A percentile compares a stretch with the other conserved stretches of the same genome.
phyloP scores from a whole-genome alignment of 2,113 vertebrate species.

The Agapornis roseicollis region DNA sequence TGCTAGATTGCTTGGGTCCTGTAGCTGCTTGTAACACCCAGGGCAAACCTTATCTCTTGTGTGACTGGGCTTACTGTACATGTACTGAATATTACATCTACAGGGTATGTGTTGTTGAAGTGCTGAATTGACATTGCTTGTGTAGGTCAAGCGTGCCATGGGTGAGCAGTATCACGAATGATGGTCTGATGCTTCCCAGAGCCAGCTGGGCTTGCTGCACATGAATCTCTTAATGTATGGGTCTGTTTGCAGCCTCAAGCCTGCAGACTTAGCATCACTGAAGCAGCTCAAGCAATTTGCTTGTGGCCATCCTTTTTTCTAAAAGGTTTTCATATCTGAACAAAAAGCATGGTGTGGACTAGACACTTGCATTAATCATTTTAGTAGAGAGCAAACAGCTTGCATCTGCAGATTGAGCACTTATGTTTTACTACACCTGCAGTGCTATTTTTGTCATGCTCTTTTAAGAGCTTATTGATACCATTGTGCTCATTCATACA shows the following conservation, averaged over 20 bases:
- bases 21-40: not conserved
- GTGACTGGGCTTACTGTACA: not conserved
- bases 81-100: not conserved
- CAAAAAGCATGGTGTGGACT: not conserved
- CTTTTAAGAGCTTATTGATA: not conserved
- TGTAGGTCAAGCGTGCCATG: rapidly evolving
- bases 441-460: not conserved
- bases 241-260: not conserved
- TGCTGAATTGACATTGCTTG: not conserved
- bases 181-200: not conserved
- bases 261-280: not conserved
- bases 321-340: not conserved
- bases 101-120: not conserved
- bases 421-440: not conserved
- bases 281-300: not conserved
- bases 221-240: rapidly evolving
- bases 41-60: not conserved
- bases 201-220: not conserved
- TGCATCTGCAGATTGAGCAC: not conserved
- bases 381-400: not conserved
- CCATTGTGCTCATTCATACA: not conserved
- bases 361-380: not conserved
- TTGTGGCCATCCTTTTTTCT: not conserved
- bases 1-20: not conserved
- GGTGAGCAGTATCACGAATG: not conserved